Evolutionary conservation across 2,113 vertebrate genomes (phyloP).

Genomic region (Rissa tridactyla): DNA sequence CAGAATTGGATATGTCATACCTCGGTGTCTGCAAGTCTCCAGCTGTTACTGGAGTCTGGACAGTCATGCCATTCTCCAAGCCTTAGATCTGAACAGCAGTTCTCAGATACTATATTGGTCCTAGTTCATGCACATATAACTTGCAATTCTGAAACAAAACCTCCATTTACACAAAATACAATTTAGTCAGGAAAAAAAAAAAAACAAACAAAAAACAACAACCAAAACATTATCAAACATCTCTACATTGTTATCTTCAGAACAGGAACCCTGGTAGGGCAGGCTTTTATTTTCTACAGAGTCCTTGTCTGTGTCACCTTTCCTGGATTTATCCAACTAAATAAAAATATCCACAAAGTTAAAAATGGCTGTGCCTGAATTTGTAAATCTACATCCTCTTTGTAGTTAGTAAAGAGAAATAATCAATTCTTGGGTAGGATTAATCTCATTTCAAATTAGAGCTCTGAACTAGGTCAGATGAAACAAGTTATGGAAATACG

Average conservation of each 20-base stretch:
- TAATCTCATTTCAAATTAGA: background rate
- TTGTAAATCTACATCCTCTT: background rate
- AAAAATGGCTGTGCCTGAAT: background rate
- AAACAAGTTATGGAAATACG: background rate
- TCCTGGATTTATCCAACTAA: background rate
- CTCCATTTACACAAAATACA: background rate
- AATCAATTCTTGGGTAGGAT: background rate
- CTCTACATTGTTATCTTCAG: background rate
- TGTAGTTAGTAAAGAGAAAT: background rate
- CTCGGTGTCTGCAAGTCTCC: background rate
- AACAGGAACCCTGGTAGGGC: fast-evolving
- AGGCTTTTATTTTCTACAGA: background rate
- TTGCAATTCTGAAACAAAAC: background rate
- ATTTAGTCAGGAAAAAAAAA: background rate
- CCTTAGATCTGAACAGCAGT: background rate
- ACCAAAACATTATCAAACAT: background rate
- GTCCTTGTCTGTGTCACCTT: background rate
- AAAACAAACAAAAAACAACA: no score
- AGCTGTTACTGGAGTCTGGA: background rate
- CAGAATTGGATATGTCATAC: background rate
- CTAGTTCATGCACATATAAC: background rate
- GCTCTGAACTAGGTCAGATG: background rate
- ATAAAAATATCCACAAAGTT: background rate
- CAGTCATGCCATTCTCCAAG: background rate
- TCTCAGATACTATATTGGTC: background rate